Conservation (phyloP, 2,888 invertebrate species). For the Psylliodes chrysocephalus region DNA sequence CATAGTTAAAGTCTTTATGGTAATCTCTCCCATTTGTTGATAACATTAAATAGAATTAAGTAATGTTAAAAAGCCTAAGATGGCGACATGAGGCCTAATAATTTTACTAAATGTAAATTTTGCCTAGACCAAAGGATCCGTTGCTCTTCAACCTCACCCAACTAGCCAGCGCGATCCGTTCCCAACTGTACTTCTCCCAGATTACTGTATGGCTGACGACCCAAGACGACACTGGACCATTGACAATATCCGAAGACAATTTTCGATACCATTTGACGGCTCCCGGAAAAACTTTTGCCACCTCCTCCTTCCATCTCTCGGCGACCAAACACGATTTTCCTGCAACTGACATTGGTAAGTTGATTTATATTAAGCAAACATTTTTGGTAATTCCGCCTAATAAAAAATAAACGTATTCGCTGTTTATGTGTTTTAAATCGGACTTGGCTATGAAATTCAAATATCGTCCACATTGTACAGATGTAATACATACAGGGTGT, state of each 20-base stretch:
- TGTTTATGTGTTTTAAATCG: too few species aligned
- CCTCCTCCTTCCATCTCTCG: constrained; percentile 66
- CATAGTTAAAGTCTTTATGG: too few species aligned
- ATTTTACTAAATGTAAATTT: neutral
- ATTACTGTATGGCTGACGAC: constrained; percentile 89
- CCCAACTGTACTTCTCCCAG: constrained; percentile 96
- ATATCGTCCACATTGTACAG: too few species aligned
- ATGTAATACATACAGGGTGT: too few species aligned
- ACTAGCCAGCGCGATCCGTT: constrained; percentile 91
- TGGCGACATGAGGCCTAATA: too few species aligned
- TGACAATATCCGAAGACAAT: constrained; percentile 53
- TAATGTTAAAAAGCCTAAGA: too few species aligned
- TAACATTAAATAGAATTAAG: too few species aligned
- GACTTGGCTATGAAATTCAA: too few species aligned
- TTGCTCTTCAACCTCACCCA: constrained; percentile 72
- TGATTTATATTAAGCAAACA: neutral
- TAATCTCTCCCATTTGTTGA: too few species aligned
- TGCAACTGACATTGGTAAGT: constrained; percentile 69
- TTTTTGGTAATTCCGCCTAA: neutral
- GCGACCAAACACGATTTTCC: constrained; percentile 79
- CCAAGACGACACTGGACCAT: constrained; percentile 47
- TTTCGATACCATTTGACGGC: constrained; percentile 71
- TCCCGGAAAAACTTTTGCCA: constrained; percentile 75
- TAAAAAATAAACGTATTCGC: too few species aligned
- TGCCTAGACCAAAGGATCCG: constrained; percentile 65